Percentiles rank a stretch among this genome's conserved stretches.
phyloP scores from a whole-genome alignment of 2,888 invertebrate genomes.

The Drosophila prostipennis region DNA sequence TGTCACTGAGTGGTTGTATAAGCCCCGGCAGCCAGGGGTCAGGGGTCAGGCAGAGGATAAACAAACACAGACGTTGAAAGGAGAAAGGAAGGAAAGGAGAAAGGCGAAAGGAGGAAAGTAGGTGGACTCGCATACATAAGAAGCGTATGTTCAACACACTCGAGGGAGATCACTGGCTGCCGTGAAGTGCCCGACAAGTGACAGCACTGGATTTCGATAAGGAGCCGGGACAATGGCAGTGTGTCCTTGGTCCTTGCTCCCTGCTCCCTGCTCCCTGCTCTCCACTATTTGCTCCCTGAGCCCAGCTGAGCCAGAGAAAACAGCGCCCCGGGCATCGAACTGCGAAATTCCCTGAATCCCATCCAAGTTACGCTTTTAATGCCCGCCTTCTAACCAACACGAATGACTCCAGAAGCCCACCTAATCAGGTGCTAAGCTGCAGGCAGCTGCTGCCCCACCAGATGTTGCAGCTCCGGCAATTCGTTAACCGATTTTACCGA shows the following conservation, averaged over 20 bases:
- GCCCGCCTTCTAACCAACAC: background rate
- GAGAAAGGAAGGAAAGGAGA: background rate
- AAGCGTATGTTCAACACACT: constrained; percentile 72
- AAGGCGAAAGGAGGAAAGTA: background rate
- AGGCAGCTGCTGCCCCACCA: constrained; percentile 3
- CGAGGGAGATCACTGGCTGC: constrained; percentile 74
- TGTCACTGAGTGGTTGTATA: constrained; percentile 79
- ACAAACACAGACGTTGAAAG: constrained; percentile 13
- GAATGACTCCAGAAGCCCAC: constrained; percentile 4
- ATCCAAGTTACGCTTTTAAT: constrained; percentile 10
- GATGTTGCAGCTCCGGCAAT: constrained; percentile 6
- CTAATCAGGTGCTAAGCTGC: constrained; percentile 34
- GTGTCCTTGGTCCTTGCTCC: constrained; percentile 14
- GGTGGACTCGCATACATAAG: constrained; percentile 10
- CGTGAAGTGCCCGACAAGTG: constrained; percentile 71
- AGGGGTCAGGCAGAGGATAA: constrained; percentile 38
- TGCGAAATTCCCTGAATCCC: constrained; percentile 12
- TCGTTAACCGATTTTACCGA: constrained; percentile 14
- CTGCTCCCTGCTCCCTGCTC: too few species aligned
- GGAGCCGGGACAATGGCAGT: constrained; percentile 46
- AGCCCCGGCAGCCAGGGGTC: constrained; percentile 50
- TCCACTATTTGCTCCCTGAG: constrained; percentile 3
- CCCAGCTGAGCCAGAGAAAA: constrained; percentile 5
- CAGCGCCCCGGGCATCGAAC: constrained; percentile 14
- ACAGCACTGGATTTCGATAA: constrained; percentile 74